Evolutionary conservation across 2,888 invertebrate species (phyloP), one percentile per base, ranked within the genome.

Genomic region (Vannuccia rotundouncinata): DNA sequence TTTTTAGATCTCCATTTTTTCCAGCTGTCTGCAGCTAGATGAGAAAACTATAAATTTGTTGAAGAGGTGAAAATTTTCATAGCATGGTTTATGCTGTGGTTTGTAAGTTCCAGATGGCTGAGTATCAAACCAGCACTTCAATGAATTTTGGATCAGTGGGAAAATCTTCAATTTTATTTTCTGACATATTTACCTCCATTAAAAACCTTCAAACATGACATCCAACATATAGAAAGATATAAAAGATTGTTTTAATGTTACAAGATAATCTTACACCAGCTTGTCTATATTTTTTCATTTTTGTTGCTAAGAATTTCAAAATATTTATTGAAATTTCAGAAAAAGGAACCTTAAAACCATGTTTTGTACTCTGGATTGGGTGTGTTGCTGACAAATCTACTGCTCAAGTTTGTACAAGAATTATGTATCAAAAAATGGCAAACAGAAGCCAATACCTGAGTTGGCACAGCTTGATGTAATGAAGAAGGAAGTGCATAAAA

Each of bases 91-190:
- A 75, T 75, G 29, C 75, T 75, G 31, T n/a, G 29, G 2, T 75
- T 27, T 31, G 22, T 31, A 27, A 75, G 73, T 28, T 73, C 73
- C 10, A 73, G 29, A 73, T 73, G 73, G 73, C 73, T 73, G 22
- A 73, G 73, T 73, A 27, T 73, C 27, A 73, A 73, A 73, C 29
- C 73, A 27, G 73, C 73, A 73, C 27, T 73, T 73, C 29, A 13
- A 25, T 22, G 25, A 5, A 73, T 73, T 28, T 73, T 73, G 73
- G 73, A 73, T n/a, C 73, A 73, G 73, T 73, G 73, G 73, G 5
- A 22, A 75, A 75, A 75, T 75, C 29, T 75, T 75, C 75, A 29
- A 29, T n/a, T 2, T 29, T 75, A 75, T 75, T 75, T 75, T 75
- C 75, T 75, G 13, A 75, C 13, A 13, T 75, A 27, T 29, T 31